Evolutionary conservation across 2,797 vertebrate genomes (phyloP).

Genomic region (Argentina silus): DNA sequence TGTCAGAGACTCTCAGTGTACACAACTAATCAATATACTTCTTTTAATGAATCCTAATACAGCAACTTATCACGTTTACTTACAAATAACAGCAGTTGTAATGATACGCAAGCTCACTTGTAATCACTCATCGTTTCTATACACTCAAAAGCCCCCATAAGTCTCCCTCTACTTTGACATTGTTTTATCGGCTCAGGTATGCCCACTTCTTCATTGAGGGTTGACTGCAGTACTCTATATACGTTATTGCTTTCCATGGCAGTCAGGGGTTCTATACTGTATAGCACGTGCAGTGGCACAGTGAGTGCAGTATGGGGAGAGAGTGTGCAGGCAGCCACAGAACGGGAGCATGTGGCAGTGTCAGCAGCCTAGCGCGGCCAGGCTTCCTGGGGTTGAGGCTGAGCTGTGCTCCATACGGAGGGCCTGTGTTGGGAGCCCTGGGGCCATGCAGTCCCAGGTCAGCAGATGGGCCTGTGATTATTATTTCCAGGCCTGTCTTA

Average conservation of each 20-base stretch:
- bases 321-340: slow-evolving; percentile 54
- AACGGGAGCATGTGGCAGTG: slow-evolving; percentile 84
- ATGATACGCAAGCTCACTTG: slow-evolving; percentile 35
- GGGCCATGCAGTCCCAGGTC: slow-evolving; percentile 91
- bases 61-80: slow-evolving; percentile 69
- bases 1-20: slow-evolving; percentile 64
- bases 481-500: slow-evolving; percentile 93
- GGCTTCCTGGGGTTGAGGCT: slow-evolving; percentile 79
- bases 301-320: slow-evolving; percentile 36
- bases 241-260: not conserved
- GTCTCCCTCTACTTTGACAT: slow-evolving; percentile 30
- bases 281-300: slow-evolving; percentile 40
- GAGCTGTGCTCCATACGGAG: slow-evolving; percentile 87
- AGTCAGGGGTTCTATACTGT: not conserved
- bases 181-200: not conserved
- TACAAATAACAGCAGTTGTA: slow-evolving; percentile 52
- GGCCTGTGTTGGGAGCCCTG: slow-evolving; percentile 86
- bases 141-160: slow-evolving; percentile 36
- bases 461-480: slow-evolving; percentile 98
- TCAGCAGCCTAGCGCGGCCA: slow-evolving; percentile 79
- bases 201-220: not conserved
- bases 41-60: slow-evolving; percentile 63
- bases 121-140: slow-evolving; percentile 44
- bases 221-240: not conserved
- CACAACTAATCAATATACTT: slow-evolving; percentile 69